Conservation (phyloP, 2,797 vertebrate genomes). For the Schizopygopsis malacanthus region DNA sequence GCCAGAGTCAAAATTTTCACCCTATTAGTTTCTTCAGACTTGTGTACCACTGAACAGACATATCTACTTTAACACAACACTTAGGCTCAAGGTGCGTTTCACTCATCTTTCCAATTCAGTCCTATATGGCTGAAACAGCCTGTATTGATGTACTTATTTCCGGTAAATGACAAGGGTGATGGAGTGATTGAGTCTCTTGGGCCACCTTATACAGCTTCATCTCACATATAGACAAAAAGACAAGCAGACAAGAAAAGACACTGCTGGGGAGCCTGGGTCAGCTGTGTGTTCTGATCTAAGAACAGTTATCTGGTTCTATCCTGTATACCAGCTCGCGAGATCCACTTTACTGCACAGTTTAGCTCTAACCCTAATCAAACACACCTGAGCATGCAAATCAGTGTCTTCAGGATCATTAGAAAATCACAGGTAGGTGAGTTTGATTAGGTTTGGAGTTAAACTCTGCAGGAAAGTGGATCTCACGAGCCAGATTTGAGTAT, state of each 20-base stretch:
- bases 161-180: neutral
- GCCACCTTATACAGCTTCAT: neutral
- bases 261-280: slow-evolving; percentile 62
- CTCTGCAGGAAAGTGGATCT: no score
- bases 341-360: no score
- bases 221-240: neutral
- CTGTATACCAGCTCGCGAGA: neutral
- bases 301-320: slow-evolving; percentile 59
- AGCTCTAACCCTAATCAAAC: no score
- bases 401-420: no score
- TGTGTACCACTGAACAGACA: neutral
- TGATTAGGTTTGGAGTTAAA: no score
- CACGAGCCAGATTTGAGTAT: no score
- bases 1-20: neutral
- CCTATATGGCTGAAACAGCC: slow-evolving; percentile 9
- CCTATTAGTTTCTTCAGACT: neutral
- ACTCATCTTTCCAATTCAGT: slow-evolving; percentile 6
- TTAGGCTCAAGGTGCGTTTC: slow-evolving; percentile 15
- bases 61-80: neutral
- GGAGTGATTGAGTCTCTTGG: neutral
- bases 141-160: neutral
- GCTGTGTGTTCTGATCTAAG: slow-evolving; percentile 59
- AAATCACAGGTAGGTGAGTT: no score
- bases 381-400: no score
- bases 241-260: slow-evolving; percentile 43